Percentiles rank a stretch among this genome's conserved stretches.
Conservation (phyloP, 1,140 invertebrate genomes). For the Himalopsyche phryganea region DNA sequence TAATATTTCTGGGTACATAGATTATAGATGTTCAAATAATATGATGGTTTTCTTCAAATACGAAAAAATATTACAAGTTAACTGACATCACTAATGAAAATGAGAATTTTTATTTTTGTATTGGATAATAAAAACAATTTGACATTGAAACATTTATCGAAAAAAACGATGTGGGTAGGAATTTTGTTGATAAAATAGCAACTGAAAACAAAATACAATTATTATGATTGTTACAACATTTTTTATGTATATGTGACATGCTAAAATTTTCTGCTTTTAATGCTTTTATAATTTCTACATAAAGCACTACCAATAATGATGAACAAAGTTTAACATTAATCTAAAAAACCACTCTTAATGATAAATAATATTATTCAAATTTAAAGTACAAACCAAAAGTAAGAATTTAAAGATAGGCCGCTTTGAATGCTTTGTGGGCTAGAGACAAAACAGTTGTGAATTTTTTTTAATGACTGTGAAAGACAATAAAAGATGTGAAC, state of each 20-base stretch:
- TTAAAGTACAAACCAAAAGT: slow-evolving; percentile 32
- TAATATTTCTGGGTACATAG: no score
- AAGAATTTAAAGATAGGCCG: slow-evolving; percentile 24
- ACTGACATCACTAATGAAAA: no score
- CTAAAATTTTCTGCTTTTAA: neutral
- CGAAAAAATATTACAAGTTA: no score
- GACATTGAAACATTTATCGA: no score
- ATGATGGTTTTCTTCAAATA: no score
- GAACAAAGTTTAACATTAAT: slow-evolving; percentile 2
- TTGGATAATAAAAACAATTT: no score
- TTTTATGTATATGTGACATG: neutral
- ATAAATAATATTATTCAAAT: neutral
- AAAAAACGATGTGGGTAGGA: no score
- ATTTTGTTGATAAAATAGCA: slow-evolving; percentile 1
- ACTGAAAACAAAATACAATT: neutral
- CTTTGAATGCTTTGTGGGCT: slow-evolving; percentile 24
- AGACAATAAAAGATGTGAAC: slow-evolving; percentile 8
- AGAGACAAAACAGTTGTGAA: slow-evolving; percentile 24
- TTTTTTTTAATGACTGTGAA: neutral
- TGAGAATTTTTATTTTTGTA: no score
- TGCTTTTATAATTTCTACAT: slow-evolving; percentile 5
- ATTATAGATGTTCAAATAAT: no score
- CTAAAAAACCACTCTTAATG: neutral
- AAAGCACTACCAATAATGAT: slow-evolving; percentile 6
- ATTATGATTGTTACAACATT: neutral